phyloP scores from a whole-genome alignment of 2,113 vertebrate genomes.

The Phylloscopus trochiloides region DNA sequence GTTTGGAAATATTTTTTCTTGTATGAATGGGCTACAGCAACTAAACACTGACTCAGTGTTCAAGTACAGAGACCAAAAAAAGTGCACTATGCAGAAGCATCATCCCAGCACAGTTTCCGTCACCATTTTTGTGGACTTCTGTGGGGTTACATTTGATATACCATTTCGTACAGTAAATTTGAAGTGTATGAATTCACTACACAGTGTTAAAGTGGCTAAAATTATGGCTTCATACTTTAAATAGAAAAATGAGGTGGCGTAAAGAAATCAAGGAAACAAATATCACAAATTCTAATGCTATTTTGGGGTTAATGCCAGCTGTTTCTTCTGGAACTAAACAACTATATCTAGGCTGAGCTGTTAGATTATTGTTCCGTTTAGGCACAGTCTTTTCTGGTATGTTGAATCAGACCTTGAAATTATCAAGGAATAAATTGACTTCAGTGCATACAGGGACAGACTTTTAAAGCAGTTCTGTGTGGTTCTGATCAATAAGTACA shows the following conservation, averaged over 20 bases:
- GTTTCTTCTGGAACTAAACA: not conserved
- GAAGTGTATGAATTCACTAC: not conserved
- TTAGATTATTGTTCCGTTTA: not conserved
- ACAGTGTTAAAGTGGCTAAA: not conserved
- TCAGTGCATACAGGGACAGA: not conserved
- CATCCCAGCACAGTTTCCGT: not conserved
- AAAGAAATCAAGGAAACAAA: not conserved
- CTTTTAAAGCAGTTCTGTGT: not conserved
- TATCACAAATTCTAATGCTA: not conserved
- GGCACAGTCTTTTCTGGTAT: not conserved
- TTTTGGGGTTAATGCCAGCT: not conserved
- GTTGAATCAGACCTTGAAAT: not conserved
- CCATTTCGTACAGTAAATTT: not conserved
- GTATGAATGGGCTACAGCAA: not conserved
- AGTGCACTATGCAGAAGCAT: not conserved
- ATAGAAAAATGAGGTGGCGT: not conserved
- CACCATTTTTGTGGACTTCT: not conserved
- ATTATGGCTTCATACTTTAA: not conserved
- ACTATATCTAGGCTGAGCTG: not conserved
- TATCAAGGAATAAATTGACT: not conserved
- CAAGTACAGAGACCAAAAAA: not conserved
- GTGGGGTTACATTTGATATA: not conserved
- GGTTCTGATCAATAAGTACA: conserved; percentile 39
- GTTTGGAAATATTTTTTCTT: not conserved
- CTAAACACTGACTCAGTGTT: not conserved